Conservation (phyloP, 2,888 invertebrate species). For the Drosophila emarginata region DNA sequence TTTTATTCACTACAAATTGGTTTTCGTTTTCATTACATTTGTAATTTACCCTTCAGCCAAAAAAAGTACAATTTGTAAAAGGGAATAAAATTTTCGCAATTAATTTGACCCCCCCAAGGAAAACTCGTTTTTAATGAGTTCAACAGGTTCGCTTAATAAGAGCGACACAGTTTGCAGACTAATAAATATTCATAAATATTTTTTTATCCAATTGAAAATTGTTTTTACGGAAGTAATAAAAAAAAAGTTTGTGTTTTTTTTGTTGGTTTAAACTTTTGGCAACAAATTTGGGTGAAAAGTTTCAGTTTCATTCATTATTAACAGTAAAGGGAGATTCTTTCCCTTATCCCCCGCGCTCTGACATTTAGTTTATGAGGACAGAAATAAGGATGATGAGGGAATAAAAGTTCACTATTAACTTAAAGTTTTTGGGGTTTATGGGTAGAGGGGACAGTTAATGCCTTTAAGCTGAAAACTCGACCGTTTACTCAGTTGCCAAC, state of each 20-base stretch:
- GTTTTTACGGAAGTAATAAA: conserved; percentile 19
- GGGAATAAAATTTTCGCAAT: conserved; percentile 60
- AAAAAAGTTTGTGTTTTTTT: conserved; percentile 16
- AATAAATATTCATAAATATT: conserved; percentile 69
- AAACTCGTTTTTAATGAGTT: conserved; percentile 55
- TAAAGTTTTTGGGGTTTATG: background rate
- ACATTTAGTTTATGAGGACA: conserved; percentile 27
- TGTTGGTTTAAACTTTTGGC: conserved; percentile 26
- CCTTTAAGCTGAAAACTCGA: conserved; percentile 3
- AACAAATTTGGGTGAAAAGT: conserved; percentile 43
- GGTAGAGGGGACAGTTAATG: background rate
- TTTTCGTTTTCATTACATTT: conserved; percentile 41
- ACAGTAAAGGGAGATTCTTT: conserved; percentile 30
- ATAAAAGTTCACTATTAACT: conserved; percentile 36
- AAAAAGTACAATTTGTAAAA: conserved; percentile 40
- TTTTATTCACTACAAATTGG: conserved; percentile 55
- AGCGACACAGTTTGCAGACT: conserved; percentile 51
- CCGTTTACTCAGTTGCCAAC: background rate
- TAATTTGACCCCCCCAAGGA: conserved; percentile 48
- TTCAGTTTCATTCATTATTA: conserved; percentile 58
- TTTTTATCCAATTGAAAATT: conserved; percentile 4
- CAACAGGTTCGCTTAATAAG: conserved; percentile 62
- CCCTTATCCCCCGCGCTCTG: conserved; percentile 11
- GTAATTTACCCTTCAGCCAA: conserved; percentile 11
- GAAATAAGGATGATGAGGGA: conserved; percentile 13